These are phyloP conservation scores for Cyclina sinensis DNA, from an alignment of 1,140 invertebrate genomes.

Conservation along the genomic window DNA sequence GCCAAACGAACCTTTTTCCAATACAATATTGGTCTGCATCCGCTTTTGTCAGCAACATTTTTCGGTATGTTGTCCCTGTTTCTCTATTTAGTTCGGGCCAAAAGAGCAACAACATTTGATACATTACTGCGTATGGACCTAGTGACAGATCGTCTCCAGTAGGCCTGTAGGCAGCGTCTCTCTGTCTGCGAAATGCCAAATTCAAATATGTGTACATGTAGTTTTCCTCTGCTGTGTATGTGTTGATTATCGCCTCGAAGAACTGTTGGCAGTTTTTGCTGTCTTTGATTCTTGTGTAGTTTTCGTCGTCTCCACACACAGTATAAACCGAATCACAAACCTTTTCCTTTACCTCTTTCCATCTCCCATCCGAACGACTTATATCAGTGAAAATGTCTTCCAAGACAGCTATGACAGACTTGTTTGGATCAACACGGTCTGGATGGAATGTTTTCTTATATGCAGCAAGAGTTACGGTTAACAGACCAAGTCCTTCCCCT, in stretches of 20 bases:
- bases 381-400: constrained; percentile 39
- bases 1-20: constrained; percentile 40
- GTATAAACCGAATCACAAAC: constrained; percentile 29
- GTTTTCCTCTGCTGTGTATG: constrained; percentile 35
- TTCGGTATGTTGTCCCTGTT: constrained; percentile 14
- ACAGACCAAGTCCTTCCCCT: no score
- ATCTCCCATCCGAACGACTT: not conserved
- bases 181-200: constrained; percentile 41
- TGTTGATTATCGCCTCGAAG: not conserved
- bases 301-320: not conserved
- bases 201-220: constrained; percentile 34
- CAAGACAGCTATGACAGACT: not conserved
- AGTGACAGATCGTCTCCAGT: constrained; percentile 43
- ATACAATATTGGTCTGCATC: constrained; percentile 28
- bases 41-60: constrained; percentile 13
- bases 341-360: not conserved
- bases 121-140: constrained; percentile 57
- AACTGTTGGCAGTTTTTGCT: not conserved
- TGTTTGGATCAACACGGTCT: not conserved
- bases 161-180: constrained; percentile 6
- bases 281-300: not conserved
- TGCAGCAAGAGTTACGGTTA: constrained; percentile 45
- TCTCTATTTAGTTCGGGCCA: constrained; percentile 25
- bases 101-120: constrained; percentile 54
- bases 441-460: constrained; percentile 56